A percentile compares a stretch with the other conserved stretches of the same genome.
Evolutionary conservation across 2,888 invertebrate species (phyloP).

Genomic region (Acanthacorydalis orientalis): DNA sequence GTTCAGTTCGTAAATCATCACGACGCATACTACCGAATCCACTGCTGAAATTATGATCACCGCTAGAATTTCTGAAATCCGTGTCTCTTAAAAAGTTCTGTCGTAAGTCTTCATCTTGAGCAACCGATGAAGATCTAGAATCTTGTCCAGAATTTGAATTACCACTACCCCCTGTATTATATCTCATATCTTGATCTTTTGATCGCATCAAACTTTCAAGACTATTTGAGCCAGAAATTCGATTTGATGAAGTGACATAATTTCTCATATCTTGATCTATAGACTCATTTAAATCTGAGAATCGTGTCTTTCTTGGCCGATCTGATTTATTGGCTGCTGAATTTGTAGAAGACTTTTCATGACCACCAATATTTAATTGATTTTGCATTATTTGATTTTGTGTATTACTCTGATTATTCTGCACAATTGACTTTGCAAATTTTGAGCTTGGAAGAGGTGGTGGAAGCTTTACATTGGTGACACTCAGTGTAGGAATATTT

Average conservation of each 20-base stretch:
- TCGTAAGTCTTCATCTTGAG: neutral
- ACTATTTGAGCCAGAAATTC: neutral
- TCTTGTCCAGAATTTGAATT: neutral
- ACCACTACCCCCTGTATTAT: neutral
- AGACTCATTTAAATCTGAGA: conserved; percentile 4
- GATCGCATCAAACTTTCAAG: neutral
- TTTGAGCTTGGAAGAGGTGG: conserved; percentile 25
- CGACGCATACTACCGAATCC: neutral
- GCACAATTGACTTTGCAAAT: conserved; percentile 19
- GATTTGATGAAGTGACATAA: neutral
- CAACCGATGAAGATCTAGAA: neutral
- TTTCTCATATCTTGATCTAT: neutral
- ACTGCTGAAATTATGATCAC: conserved; percentile 1
- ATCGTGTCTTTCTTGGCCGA: conserved; percentile 4
- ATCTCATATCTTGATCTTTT: neutral
- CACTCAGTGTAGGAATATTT: conserved; percentile 14
- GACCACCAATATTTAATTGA: neutral
- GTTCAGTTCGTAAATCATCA: neutral
- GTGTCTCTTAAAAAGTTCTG: neutral
- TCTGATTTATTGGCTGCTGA: neutral
- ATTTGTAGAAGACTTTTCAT: neutral
- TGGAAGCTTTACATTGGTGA: conserved; percentile 22
- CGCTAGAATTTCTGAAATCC: neutral
- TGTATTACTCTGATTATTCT: neutral
- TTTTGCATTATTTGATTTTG: neutral